These are phyloP conservation scores for Pseudomyrmex cubaensis DNA, from an alignment of 1,140 invertebrate species.

Conservation along the genomic window DNA sequence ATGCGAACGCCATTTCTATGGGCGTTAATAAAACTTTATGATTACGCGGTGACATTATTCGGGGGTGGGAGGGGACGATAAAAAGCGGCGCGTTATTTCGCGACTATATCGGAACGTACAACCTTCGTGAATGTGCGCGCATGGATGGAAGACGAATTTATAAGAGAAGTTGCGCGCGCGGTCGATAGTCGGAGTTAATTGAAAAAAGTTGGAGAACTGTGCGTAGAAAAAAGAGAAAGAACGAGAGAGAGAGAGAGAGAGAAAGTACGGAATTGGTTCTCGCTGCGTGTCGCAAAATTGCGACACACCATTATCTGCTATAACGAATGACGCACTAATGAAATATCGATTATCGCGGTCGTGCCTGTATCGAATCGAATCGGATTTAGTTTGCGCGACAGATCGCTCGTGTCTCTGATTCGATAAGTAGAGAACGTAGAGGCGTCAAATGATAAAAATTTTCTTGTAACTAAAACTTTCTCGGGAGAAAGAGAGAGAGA, in stretches of 20 bases:
- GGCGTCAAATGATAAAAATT: not conserved
- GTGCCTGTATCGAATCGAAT: not conserved
- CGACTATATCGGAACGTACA: constrained; percentile 18
- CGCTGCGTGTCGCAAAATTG: not conserved
- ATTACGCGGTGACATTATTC: constrained; percentile 26
- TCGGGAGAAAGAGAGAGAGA: too few species aligned
- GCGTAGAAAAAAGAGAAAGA: not conserved
- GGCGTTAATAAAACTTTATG: constrained; percentile 50
- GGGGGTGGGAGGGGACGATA: not conserved
- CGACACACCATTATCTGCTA: not conserved
- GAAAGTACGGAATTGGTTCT: not conserved
- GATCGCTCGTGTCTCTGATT: not conserved
- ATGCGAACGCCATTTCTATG: constrained; percentile 7
- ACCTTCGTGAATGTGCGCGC: not conserved
- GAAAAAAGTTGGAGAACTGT: not conserved
- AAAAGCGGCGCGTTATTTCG: constrained; percentile 23
- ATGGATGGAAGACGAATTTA: not conserved
- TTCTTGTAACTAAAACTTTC: too few species aligned
- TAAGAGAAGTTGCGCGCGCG: not conserved
- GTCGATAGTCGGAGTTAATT: constrained; percentile 20
- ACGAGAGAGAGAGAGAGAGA: too few species aligned
- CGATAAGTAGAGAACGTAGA: not conserved
- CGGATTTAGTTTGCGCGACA: not conserved
- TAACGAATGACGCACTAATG: constrained; percentile 3
- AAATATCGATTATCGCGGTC: constrained; percentile 23